Conservation (phyloP, 2,113 vertebrate species). For the Aleadryas rufinucha region DNA sequence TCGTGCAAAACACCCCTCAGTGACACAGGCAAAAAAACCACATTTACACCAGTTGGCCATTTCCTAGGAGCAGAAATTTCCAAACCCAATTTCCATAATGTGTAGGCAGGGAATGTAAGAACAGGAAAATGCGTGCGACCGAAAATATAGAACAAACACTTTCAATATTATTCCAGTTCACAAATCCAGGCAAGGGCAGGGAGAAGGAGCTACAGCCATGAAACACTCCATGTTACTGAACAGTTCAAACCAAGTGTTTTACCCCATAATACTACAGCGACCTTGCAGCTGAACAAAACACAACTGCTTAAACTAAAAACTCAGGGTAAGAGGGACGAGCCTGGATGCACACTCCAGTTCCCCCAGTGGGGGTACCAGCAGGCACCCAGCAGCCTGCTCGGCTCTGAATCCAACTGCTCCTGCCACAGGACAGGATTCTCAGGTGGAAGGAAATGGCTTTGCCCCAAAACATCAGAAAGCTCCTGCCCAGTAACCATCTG, state of each 20-base stretch:
- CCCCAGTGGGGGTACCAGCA: neutral
- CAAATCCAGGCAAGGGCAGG: neutral
- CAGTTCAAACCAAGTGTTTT: neutral
- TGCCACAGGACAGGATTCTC: neutral
- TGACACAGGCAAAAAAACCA: neutral
- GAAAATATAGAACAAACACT: neutral
- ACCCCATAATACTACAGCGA: neutral
- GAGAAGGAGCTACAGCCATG: neutral
- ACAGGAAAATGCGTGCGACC: neutral
- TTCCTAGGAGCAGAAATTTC: neutral
- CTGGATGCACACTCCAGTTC: neutral
- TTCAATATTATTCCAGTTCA: neutral
- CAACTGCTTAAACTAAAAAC: neutral
- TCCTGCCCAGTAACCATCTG: neutral
- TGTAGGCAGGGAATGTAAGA: neutral
- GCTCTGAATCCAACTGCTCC: neutral
- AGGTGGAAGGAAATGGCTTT: neutral
- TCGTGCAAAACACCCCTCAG: fast-evolving
- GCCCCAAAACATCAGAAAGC: neutral
- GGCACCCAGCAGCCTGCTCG: neutral
- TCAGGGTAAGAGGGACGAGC: neutral
- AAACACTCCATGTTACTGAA: neutral
- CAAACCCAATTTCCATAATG: neutral
- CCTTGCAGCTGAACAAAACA: neutral
- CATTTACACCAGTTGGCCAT: neutral